A percentile compares a stretch with the other conserved stretches of the same genome.
phyloP scores from a whole-genome alignment of 2,888 invertebrate genomes.

The Conus canariensis region DNA sequence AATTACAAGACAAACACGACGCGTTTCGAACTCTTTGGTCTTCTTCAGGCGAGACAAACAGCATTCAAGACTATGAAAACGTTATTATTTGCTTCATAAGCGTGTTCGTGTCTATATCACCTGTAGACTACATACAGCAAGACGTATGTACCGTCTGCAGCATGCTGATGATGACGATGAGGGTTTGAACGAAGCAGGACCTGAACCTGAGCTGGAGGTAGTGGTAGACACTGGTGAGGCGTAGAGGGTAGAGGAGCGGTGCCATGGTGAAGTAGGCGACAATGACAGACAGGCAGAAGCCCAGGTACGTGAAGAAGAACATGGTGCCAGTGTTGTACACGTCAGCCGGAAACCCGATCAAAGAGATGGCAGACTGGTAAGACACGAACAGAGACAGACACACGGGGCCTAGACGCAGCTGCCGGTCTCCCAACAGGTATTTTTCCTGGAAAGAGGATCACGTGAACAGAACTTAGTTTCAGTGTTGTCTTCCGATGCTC shows the following conservation, averaged over 20 bases:
- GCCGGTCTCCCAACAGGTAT: constrained; percentile 61
- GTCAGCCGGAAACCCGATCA: constrained; percentile 61
- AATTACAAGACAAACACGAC: too few relatives aligned
- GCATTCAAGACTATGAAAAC: too few relatives aligned
- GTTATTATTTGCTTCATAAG: too few relatives aligned
- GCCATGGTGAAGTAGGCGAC: constrained; percentile 54
- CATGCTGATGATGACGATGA: constrained; percentile 58
- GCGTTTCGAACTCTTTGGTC: too few relatives aligned
- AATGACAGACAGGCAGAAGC: constrained; percentile 47
- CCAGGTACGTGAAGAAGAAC: constrained; percentile 49
- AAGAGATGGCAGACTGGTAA: constrained; percentile 63
- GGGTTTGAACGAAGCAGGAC: constrained; percentile 54
- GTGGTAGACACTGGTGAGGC: constrained; percentile 63
- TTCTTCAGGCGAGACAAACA: too few relatives aligned
- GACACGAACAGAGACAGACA: constrained; percentile 64
- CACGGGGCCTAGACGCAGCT: constrained; percentile 58
- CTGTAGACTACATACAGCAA: too few relatives aligned
- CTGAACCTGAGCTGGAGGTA: constrained; percentile 59
- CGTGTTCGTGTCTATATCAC: too few relatives aligned
- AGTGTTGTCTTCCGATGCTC: too few relatives aligned
- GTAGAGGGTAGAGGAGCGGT: constrained; percentile 61
- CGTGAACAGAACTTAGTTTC: too few relatives aligned
- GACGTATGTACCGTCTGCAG: constrained; percentile 53
- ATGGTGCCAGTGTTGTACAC: constrained; percentile 58
- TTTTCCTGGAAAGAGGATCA: constrained; percentile 45